phyloP scores from a whole-genome alignment of 1,140 invertebrate genomes.

The Bilobella aurantiaca region DNA sequence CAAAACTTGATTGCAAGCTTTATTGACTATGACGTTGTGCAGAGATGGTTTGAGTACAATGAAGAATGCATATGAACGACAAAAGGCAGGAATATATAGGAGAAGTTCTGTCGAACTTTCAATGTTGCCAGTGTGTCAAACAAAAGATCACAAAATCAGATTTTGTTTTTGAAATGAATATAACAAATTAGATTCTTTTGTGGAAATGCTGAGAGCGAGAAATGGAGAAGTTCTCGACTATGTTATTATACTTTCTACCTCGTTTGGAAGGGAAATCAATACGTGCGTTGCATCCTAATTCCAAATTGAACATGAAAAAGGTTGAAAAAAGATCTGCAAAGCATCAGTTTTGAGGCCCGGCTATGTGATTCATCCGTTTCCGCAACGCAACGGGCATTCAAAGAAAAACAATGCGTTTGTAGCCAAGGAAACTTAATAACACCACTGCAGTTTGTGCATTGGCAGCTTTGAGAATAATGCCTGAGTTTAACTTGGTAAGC shows the following conservation, averaged over 20 bases:
- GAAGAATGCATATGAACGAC: not conserved
- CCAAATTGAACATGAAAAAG: slow-evolving; percentile 7
- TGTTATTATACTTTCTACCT: not conserved
- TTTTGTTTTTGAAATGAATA: slow-evolving; percentile 26
- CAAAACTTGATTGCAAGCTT: too few species aligned
- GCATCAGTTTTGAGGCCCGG: too few species aligned
- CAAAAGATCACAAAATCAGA: slow-evolving; percentile 18
- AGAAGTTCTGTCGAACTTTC: slow-evolving; percentile 26
- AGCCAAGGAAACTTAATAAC: too few species aligned
- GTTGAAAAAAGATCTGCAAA: not conserved
- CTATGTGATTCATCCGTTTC: too few species aligned
- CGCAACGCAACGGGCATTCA: too few species aligned
- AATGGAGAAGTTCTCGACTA: slow-evolving; percentile 3
- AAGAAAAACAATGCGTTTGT: too few species aligned
- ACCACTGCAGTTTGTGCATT: too few species aligned
- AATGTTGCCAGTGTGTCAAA: slow-evolving; percentile 13
- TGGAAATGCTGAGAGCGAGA: not conserved
- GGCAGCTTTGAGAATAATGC: too few species aligned
- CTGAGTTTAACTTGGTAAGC: too few species aligned
- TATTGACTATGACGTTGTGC: not conserved
- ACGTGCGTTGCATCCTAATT: slow-evolving; percentile 34
- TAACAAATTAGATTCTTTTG: slow-evolving; percentile 30
- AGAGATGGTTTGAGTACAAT: not conserved
- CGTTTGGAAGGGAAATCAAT: slow-evolving; percentile 12
- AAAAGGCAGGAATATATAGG: not conserved